phyloP scores from a whole-genome alignment of 2,888 invertebrate genomes.

The Brachypalpus laphriformis region DNA sequence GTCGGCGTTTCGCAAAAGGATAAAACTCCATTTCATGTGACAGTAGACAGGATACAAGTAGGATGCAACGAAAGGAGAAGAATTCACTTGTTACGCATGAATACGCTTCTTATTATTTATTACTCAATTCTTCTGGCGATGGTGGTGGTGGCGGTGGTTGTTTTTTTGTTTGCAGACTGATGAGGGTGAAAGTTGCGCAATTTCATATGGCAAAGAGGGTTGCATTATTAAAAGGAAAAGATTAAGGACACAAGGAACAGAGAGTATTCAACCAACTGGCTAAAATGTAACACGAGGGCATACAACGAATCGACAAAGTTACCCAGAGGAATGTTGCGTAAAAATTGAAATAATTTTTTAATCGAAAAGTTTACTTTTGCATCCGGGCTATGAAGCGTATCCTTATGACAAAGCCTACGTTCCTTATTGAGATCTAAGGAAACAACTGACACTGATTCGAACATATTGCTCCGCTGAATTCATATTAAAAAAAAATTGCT shows the following conservation, averaged over 20 bases:
- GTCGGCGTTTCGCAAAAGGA: conserved; percentile 47
- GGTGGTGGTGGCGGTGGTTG: not conserved
- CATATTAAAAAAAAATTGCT: conserved; percentile 10
- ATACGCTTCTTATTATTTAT: conserved; percentile 71
- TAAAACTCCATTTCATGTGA: conserved; percentile 56
- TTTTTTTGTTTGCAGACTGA: conserved; percentile 8
- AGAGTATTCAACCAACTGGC: conserved; percentile 40
- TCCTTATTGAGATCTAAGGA: conserved; percentile 33
- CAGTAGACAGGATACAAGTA: conserved; percentile 61
- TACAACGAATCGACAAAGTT: conserved; percentile 36
- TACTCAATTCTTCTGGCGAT: conserved; percentile 42
- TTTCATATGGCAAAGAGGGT: conserved; percentile 65
- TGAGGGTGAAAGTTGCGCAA: conserved; percentile 70
- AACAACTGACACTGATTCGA: conserved; percentile 48
- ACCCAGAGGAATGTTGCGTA: conserved; percentile 65
- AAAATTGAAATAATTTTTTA: conserved; percentile 73
- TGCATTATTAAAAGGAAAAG: conserved; percentile 70
- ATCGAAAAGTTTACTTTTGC: conserved; percentile 64
- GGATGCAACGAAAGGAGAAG: conserved; percentile 12
- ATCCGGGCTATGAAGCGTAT: conserved; percentile 14
- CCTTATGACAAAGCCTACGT: not conserved
- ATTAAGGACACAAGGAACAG: conserved; percentile 48
- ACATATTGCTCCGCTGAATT: too few species aligned
- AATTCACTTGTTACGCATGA: conserved; percentile 73
- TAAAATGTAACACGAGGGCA: conserved; percentile 41